These are phyloP conservation scores for Poliocrania exsul DNA, from an alignment of 2,797 vertebrate genomes.

Conservation along the genomic window DNA sequence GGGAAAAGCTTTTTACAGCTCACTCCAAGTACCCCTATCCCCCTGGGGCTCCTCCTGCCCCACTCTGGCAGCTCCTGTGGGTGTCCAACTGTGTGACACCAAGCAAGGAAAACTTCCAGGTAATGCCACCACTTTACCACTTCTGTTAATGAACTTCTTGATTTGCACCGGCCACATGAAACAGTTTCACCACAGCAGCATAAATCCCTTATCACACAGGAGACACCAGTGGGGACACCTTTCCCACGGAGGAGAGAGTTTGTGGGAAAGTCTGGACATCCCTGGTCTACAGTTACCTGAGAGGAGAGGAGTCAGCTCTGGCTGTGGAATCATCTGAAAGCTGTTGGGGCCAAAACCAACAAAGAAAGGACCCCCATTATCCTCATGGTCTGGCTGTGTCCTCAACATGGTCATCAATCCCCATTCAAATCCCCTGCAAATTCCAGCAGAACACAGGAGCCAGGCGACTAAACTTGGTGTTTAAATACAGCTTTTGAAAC, in stretches of 20 bases:
- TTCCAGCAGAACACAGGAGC: no score
- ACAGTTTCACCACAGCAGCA: conserved; percentile 22
- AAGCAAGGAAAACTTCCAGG: conserved; percentile 30
- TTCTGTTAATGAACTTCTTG: conserved; percentile 71
- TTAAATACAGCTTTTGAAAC: background rate
- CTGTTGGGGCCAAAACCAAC: accelerated
- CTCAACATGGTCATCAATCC: accelerated
- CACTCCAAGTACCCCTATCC: accelerated
- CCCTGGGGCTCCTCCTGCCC: accelerated
- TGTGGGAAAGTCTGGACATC: background rate
- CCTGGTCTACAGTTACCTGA: accelerated
- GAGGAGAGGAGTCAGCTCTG: background rate
- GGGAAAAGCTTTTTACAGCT: accelerated
- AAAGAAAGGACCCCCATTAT: accelerated
- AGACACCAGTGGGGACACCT: background rate
- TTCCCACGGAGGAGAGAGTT: background rate
- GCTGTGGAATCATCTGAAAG: background rate
- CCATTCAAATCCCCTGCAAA: background rate
- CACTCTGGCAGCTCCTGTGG: background rate
- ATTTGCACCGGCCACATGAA: background rate
- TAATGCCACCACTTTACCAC: conserved; percentile 52
- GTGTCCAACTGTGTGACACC: background rate
- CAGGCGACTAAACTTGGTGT: background rate
- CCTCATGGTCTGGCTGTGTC: accelerated
- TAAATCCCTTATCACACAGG: background rate